Base-by-base conservation (phyloP, 2,797 vertebrate genomes). In the Loris lydekkerianus region DNA sequence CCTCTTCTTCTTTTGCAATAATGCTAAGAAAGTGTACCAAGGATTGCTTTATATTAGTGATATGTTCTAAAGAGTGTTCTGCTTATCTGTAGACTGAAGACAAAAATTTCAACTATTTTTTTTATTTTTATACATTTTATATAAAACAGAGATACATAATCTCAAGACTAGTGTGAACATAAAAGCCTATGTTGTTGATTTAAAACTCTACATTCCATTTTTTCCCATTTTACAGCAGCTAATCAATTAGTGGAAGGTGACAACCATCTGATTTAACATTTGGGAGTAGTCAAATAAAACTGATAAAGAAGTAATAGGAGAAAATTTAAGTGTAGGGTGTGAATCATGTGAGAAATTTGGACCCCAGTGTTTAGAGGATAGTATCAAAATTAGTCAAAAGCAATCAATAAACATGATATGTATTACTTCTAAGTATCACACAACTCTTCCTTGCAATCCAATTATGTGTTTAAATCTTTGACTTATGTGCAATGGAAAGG, bases 11-110 rank as follows among this genome's bases (percentile, higher is more conserved):
- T 92, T 86, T 73, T 14, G 25, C 87, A 87, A 67, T 8, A 82
- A 43, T 78, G 58, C 56, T 61, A 77, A 73, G 72, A 63, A 56
- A 82, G 25, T 23, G 27, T 46, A n/a, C 31, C 40, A 83, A 77
- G 70, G 23, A 58, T 31, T 94, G 67, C 29, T 90, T 87, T 83
- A 67, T 86, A 91, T 81, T 87, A 46, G 18, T 73, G n/a, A 46
- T 78, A 3, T 7, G 82, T 37, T 43, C 91, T 83, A 81, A 94
- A 94, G 58, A 61, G 40, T 58, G 76, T 82, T 91, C 75, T 94
- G 49, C n/a, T 81, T 86, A 46, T 46, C 58, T 96, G 5, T 61
- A 88, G 5, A 56, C 27, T 11, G 56, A 27, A 94, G 34, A 40
- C 70, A 89, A 83, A 94, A 77, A 58, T 46, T 72, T 65, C 65